phyloP scores from a whole-genome alignment of 2,888 invertebrate genomes.

The Spilosoma lubricipeda region DNA sequence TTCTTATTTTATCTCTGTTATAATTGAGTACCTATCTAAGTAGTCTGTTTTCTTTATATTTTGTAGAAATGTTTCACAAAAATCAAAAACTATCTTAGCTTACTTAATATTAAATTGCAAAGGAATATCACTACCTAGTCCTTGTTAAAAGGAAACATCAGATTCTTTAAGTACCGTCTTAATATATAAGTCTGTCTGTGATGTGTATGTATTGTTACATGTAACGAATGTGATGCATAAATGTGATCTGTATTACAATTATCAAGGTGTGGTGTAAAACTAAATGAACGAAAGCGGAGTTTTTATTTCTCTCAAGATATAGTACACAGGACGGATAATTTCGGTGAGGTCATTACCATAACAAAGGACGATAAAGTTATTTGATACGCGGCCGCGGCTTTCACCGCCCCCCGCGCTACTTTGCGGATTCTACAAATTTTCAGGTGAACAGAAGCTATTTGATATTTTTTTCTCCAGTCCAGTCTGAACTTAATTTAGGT shows the following conservation, averaged over 20 bases:
- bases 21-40: too few relatives aligned
- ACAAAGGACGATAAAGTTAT: slow-evolving; percentile 81
- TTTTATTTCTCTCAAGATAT: slow-evolving; percentile 71
- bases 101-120: neutral
- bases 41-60: too few relatives aligned
- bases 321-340: slow-evolving; percentile 70
- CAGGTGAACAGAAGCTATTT: slow-evolving; percentile 64
- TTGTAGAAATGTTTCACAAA: too few relatives aligned
- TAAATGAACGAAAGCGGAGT: slow-evolving; percentile 46
- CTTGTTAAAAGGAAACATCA: neutral
- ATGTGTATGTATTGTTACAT: neutral
- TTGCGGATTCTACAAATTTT: slow-evolving; percentile 69
- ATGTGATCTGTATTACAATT: neutral
- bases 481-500: slow-evolving; percentile 14
- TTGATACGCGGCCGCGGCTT: slow-evolving; percentile 68
- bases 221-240: neutral
- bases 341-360: slow-evolving; percentile 76
- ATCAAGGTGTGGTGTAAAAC: neutral
- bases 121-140: neutral
- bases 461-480: slow-evolving; percentile 21
- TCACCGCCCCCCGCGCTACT: slow-evolving; percentile 50
- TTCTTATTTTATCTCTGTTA: too few relatives aligned
- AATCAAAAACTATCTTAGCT: too few relatives aligned
- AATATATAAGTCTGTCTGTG: neutral
- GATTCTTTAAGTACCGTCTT: neutral